phyloP scores from a whole-genome alignment of 2,888 invertebrate genomes.

The Parapristionchus giblindavisi region DNA sequence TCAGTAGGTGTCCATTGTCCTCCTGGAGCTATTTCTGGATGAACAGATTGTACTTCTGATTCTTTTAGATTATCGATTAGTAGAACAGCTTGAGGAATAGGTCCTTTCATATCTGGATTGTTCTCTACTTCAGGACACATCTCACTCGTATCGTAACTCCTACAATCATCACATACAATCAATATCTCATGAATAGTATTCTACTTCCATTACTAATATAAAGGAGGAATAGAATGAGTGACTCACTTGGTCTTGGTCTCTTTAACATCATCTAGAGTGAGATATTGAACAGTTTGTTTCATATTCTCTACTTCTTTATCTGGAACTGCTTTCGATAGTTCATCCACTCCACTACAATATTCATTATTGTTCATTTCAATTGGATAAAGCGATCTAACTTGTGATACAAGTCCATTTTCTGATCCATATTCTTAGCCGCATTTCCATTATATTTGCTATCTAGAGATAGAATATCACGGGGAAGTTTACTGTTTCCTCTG shows the following conservation, averaged over 20 bases:
- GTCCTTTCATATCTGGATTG: constrained; percentile 40
- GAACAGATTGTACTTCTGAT: constrained; percentile 50
- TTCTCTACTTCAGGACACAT: constrained; percentile 39
- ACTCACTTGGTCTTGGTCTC: constrained; percentile 22
- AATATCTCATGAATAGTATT: not conserved
- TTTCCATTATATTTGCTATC: constrained; percentile 10
- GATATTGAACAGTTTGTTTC: constrained; percentile 36
- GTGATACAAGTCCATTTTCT: constrained; percentile 19
- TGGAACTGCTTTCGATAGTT: constrained; percentile 13
- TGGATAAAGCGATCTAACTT: not conserved
- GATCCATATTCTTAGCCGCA: not conserved
- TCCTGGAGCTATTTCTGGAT: constrained; percentile 64
- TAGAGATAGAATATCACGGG: constrained; percentile 34
- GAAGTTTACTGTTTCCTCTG: constrained; percentile 33
- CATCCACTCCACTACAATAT: constrained; percentile 16
- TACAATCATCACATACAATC: not conserved
- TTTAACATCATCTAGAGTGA: constrained; percentile 35
- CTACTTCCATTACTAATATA: not conserved
- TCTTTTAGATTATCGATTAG: constrained; percentile 65
- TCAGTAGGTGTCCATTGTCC: constrained; percentile 68
- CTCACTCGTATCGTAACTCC: constrained; percentile 7
- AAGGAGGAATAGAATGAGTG: not conserved
- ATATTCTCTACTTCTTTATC: constrained; percentile 36
- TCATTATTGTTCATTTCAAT: too few relatives aligned
- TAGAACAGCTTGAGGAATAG: constrained; percentile 60